These are phyloP conservation scores for Anneissia japonica DNA, from an alignment of 35 echinoderm and acorn worm genomes.

Conservation along the genomic window DNA sequence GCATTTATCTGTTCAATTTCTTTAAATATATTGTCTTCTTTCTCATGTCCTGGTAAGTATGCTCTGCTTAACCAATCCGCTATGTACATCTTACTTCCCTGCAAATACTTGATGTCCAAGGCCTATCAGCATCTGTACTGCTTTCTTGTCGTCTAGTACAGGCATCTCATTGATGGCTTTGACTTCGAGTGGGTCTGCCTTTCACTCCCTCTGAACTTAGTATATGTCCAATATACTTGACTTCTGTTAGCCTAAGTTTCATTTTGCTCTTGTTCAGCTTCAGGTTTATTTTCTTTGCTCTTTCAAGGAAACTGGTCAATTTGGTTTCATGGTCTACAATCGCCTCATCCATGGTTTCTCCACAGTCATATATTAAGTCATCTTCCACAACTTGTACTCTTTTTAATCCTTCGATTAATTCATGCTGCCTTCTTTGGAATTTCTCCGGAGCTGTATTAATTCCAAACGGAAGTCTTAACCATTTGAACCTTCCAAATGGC, in stretches of 20 bases:
- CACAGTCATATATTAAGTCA: slow-evolving; percentile 1
- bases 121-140: slow-evolving; percentile 14
- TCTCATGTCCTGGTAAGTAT: too few species aligned
- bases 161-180: neutral
- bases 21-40: too few species aligned
- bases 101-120: slow-evolving; percentile 21
- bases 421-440: neutral
- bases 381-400: slow-evolving; percentile 1
- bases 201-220: neutral
- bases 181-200: slow-evolving; percentile 9
- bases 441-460: slow-evolving; percentile 12
- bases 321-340: slow-evolving; percentile 1
- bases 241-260: neutral
- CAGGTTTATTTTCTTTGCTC: neutral
- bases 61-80: slow-evolving; percentile 55
- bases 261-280: slow-evolving; percentile 27
- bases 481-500: slow-evolving; percentile 34
- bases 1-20: too few species aligned
- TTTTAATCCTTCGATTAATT: slow-evolving; percentile 4
- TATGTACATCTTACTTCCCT: slow-evolving; percentile 44
- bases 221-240: neutral
- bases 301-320: slow-evolving; percentile 1
- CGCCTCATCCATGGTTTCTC: neutral
- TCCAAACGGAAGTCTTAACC: slow-evolving; percentile 16
- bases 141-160: slow-evolving; percentile 6